Evolutionary conservation across 2,888 invertebrate genomes (phyloP).

Genomic region (Erannis defoliaria): DNA sequence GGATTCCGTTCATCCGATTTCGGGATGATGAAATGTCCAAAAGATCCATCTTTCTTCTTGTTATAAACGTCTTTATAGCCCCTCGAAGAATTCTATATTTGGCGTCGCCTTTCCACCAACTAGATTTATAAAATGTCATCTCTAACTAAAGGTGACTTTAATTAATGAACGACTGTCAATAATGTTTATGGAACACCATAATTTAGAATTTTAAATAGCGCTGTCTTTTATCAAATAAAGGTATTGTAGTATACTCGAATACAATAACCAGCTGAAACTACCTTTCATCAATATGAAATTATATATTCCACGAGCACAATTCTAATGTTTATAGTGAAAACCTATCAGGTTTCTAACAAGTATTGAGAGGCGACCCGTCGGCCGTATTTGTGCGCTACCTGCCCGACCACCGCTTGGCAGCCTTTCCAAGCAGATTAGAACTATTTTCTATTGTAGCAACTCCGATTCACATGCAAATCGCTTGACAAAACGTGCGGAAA

Average conservation of each 20-base stretch:
- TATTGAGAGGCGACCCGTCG: slow-evolving; percentile 59
- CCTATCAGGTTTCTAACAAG: slow-evolving; percentile 81
- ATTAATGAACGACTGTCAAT: slow-evolving; percentile 28
- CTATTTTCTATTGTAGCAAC: slow-evolving; percentile 71
- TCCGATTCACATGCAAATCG: slow-evolving; percentile 82
- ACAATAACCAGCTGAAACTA: slow-evolving; percentile 61
- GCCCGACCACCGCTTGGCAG: slow-evolving; percentile 48
- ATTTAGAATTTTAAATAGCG: slow-evolving; percentile 21
- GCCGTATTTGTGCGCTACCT: slow-evolving; percentile 61
- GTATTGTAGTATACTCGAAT: slow-evolving; percentile 42
- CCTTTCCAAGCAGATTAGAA: slow-evolving; percentile 69
- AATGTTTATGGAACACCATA: slow-evolving; percentile 16
- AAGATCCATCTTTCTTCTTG: slow-evolving; percentile 40
- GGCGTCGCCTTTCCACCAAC: not conserved
- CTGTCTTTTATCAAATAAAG: slow-evolving; percentile 12
- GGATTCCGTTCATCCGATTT: slow-evolving; percentile 47
- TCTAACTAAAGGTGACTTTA: slow-evolving; percentile 23
- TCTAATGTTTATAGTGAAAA: slow-evolving; percentile 77
- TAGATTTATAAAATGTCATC: slow-evolving; percentile 26
- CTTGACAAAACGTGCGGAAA: slow-evolving; percentile 83
- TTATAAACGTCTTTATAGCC: slow-evolving; percentile 40
- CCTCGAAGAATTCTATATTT: slow-evolving; percentile 32
- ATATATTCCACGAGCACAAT: slow-evolving; percentile 66
- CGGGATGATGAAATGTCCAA: slow-evolving; percentile 35
- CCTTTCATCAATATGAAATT: slow-evolving; percentile 69